Evolutionary conservation across 2,797 vertebrate genomes (phyloP), one percentile per base, ranked within the genome.

Genomic region (Pangasius larnaudii): DNA sequence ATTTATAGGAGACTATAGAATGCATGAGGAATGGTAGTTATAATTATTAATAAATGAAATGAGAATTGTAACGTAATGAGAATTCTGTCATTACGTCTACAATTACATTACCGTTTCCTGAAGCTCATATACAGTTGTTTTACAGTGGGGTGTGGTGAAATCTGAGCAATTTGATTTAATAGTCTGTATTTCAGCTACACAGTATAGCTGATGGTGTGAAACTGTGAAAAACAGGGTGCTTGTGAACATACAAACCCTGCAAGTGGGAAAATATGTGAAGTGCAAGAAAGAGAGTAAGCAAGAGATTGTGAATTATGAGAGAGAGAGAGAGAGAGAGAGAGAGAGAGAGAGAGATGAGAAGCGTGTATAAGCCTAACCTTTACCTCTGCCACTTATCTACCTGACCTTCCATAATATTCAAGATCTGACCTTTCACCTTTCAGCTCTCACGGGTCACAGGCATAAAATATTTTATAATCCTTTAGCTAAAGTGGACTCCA

Each of bases 401-500:
- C 30, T 85, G 85, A 75, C 71, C 82, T 89, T 63, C 67, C 8
- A 36, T 63, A 86, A 77, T 82, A 59, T 16, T 13, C 75, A 82
- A 75, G 83, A 33, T 46, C 67, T 87, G 75, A 82, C 39, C 65
- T 77, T 59, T 85, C 56, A 72, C 36, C 11, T 86, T 79, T 83
- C 11, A 71, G 36, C 27, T 84, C 5, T 56, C 8, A 61, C 22
- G 61, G 56, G 88, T 90, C 39, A 59, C 81, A 88, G 69, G n/a
- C 93, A 92, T 93, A 90, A 92, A 77, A 36, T 89, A 90, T 91
- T 94, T 94, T 92, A 94, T 91, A 90, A 69, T 63, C 87, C 63
- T 75, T 56, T 42, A 83, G 39, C 39, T 63, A 82, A 63, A 63
- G 13, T 63, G 22, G 22, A 39, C 19, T 39, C 56, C 19, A 39